These are phyloP conservation scores for Actenoides lindsayi DNA, from an alignment of 2,113 vertebrate genomes.

Conservation along the genomic window DNA sequence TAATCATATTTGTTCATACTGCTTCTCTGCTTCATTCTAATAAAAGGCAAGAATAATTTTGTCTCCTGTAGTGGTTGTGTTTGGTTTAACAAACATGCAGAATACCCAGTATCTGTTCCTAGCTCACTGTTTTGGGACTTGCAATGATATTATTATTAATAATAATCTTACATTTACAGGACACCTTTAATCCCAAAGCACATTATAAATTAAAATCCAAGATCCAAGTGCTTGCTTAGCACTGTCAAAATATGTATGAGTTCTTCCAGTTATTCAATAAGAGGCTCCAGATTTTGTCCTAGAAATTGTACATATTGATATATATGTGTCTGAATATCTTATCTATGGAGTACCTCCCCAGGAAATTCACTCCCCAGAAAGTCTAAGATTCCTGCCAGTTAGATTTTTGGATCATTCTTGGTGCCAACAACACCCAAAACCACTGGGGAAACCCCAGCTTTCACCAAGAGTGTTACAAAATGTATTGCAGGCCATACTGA, in stretches of 20 bases:
- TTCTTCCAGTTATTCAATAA: not conserved
- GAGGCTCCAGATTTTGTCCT: not conserved
- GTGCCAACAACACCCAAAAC: not conserved
- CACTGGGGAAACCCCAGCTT: not conserved
- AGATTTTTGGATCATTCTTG: not conserved
- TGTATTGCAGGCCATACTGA: not conserved
- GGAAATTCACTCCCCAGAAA: not conserved
- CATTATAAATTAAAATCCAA: not conserved
- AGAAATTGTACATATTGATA: slow-evolving; percentile 21
- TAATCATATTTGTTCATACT: not conserved
- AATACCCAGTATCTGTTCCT: not conserved
- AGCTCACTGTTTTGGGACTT: not conserved
- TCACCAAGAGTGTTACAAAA: not conserved
- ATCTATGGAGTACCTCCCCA: not conserved
- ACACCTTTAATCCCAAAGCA: slow-evolving; percentile 45
- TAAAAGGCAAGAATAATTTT: not conserved
- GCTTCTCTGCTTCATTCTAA: slow-evolving; percentile 11
- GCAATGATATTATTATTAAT: slow-evolving; percentile 3
- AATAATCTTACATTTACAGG: slow-evolving; percentile 13
- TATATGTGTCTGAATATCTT: not conserved
- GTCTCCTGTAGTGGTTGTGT: not conserved
- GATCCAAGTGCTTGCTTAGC: not conserved
- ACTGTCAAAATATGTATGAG: not conserved
- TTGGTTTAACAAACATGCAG: slow-evolving; percentile 16
- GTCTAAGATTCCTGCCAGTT: not conserved